Evolutionary conservation across 2,888 invertebrate species (phyloP), one percentile per base, ranked within the genome.

Genomic region (Athripsodes cinereus): DNA sequence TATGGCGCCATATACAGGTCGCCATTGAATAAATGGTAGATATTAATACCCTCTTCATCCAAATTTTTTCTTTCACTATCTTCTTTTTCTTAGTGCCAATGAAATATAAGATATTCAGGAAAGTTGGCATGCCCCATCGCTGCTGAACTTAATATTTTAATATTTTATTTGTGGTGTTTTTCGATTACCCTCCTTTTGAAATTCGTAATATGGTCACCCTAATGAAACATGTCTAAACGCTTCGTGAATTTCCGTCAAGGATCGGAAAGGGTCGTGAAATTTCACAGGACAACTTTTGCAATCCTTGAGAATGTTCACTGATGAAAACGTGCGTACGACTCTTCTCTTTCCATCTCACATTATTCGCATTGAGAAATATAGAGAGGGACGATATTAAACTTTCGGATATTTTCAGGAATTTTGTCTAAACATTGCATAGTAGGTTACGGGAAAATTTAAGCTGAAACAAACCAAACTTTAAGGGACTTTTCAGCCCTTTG

Each of bases 281-380:
- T 35, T 52, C 35, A n/a, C 40, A 52, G 52, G 52, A 52, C 34
- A 52, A 52, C n/a, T 51, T 51, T 51, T 40, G 21, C 47, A 19
- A 20, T 21, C 19, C 47, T 47, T 40, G 40, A 20, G 47, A 20
- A 6, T 47, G 20, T 19, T 40, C 40, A 13, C 16, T 13, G 8
- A 3, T 13, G 5, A 5, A 40, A 40, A 18, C 20, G 21, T 8
- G 44, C n/a, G 19, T 8, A 13, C 40, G 13, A n/a, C 16, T 20
- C 19, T 5, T 47, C 20, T 47, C 47, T 47, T 5, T 47, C 47
- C 5, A 40, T n/a, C 13, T 16, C 3, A 40, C 13, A 40, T 13
- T 8, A 3, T 40, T n/a, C 16, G 8, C 13, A 3, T 6, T 10
- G 26, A 6, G 26, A 13, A 16, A 40, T 3, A 3, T 8, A 8